Evolutionary conservation across 2,113 vertebrate genomes (phyloP), one percentile per base, ranked within the genome.

Genomic region (Prunella fulvescens): DNA sequence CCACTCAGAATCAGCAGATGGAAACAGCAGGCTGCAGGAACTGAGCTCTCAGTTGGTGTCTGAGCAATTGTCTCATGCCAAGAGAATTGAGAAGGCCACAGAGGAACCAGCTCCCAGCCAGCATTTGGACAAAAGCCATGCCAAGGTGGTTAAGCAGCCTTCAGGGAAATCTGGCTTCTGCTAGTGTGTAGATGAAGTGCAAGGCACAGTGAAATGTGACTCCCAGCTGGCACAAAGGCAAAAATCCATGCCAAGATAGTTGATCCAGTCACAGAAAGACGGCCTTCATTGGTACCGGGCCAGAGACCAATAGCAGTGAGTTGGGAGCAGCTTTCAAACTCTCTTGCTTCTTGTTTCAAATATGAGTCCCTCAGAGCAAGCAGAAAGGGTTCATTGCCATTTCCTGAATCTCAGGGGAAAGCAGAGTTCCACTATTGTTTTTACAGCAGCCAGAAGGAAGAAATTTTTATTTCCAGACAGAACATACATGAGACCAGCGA

Each of bases 11-110:
- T 88, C 29, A 90, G 71, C 96, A 97, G 94, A 97, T 95, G 96
- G 96, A 88, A 97, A 90, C 94, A 95, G 95, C 86, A 86, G 86
- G 96, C 76, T 88, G 86, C 82, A 92, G 94, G 94, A 97, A 92
- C 86, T 81, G 86, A 94, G 76, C 76, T 96, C 90, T 94, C 96
- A 54, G 93, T 77, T 82, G 92, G 93, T 70, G 33, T 62, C 58
- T 92, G 79, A 88, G 71, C 92, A 94, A 86, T 86, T 90, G 87
- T 54, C 66, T 94, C 88, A 76, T 90, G 95, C 94, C 95, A 95
- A 94, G 92, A 97, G 95, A 97, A 93, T 66, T 66, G 96, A 93
- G 95, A 86, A 88, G 92, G 90, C 96, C 95, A 74, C 88, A 93
- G 76, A 92, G 79, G 91, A 95, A 92, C 72, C 82, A 94, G 66